phyloP scores from a whole-genome alignment of 1,140 invertebrate genomes.

The Hycleus cichorii region DNA sequence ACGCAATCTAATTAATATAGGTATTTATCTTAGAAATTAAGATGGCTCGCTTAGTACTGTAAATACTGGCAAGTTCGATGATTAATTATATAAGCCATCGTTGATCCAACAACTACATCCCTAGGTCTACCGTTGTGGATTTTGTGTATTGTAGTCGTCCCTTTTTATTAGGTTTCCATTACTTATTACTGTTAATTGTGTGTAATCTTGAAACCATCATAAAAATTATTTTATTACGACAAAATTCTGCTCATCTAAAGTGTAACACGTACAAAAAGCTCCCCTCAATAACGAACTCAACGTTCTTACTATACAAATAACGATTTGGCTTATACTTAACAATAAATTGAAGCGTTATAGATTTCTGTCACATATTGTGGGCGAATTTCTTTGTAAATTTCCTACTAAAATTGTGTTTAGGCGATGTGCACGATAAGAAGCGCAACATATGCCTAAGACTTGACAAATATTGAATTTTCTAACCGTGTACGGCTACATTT shows the following conservation, averaged over 20 bases:
- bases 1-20: constrained; percentile 43
- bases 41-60: constrained; percentile 39
- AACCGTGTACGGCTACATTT: constrained; percentile 9
- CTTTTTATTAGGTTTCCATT: constrained; percentile 15
- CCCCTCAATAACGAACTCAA: no score
- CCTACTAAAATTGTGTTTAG: constrained; percentile 13
- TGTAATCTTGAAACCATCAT: neutral
- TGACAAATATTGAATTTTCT: constrained; percentile 17
- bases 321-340: neutral
- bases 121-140: no score
- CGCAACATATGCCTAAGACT: constrained; percentile 9
- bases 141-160: constrained; percentile 1
- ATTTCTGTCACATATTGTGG: constrained; percentile 6
- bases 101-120: constrained; percentile 24
- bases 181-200: constrained; percentile 4
- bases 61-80: constrained; percentile 40
- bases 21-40: constrained; percentile 44
- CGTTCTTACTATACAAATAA: no score
- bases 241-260: no score
- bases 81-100: constrained; percentile 42
- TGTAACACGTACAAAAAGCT: no score
- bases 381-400: constrained; percentile 12
- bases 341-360: neutral
- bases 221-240: neutral
- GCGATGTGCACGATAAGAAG: constrained; percentile 11